Evolutionary conservation across 2,113 vertebrate genomes (phyloP).

Genomic region (Protomyctophum bolini): DNA sequence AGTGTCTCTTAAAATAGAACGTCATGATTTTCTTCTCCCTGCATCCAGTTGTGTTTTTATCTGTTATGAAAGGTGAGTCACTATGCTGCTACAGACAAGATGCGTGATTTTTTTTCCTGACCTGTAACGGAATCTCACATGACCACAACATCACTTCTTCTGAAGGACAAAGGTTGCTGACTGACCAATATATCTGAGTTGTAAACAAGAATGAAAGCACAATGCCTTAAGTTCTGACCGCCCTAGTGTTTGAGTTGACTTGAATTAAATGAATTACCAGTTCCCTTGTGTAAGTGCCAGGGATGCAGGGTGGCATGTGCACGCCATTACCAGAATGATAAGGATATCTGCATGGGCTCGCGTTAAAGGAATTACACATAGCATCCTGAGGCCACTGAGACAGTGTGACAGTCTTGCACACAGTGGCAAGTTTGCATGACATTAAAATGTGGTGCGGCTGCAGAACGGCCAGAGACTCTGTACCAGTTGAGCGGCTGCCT

Average conservation of each 20-base stretch:
- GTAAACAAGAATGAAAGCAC: slow-evolving; percentile 33
- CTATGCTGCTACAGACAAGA: slow-evolving; percentile 16
- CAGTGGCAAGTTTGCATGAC: slow-evolving; percentile 64
- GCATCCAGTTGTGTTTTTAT: neutral
- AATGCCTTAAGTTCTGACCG: slow-evolving; percentile 22
- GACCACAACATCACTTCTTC: slow-evolving; percentile 54
- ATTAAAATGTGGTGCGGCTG: slow-evolving; percentile 53
- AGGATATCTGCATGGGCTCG: slow-evolving; percentile 65
- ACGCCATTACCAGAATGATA: slow-evolving; percentile 70
- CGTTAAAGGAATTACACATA: slow-evolving; percentile 81
- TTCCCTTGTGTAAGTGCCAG: slow-evolving; percentile 51
- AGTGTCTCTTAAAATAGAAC: neutral
- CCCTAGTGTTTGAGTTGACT: slow-evolving; percentile 48
- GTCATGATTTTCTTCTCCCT: neutral
- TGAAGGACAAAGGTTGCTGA: slow-evolving; percentile 51
- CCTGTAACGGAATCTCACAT: slow-evolving; percentile 26
- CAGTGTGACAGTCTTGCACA: slow-evolving; percentile 66
- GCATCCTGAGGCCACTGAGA: slow-evolving; percentile 60
- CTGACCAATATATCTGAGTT: slow-evolving; percentile 46
- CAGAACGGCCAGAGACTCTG: slow-evolving; percentile 32
- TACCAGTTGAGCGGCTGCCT: slow-evolving; percentile 4
- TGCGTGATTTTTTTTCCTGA: slow-evolving; percentile 19
- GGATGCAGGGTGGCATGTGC: slow-evolving; percentile 72
- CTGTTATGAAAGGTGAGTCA: neutral
- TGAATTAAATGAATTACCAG: slow-evolving; percentile 79